phyloP scores from a whole-genome alignment of 2,113 vertebrate genomes.

The Callocephalon fimbriatum region DNA sequence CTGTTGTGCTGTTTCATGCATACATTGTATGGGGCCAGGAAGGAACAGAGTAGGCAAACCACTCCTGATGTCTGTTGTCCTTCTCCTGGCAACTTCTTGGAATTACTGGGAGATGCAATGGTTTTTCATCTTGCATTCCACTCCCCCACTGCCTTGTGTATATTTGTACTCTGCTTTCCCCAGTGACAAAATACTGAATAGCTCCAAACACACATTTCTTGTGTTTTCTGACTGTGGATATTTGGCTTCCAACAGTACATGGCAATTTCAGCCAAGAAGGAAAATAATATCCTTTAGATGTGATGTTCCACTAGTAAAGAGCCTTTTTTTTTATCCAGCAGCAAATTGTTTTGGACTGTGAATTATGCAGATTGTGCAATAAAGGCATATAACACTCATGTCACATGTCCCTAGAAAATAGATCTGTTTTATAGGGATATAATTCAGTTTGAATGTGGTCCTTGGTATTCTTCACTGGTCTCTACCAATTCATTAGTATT shows the following conservation, averaged over 20 bases:
- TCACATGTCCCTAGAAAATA: conserved; percentile 49
- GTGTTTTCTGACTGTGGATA: not conserved
- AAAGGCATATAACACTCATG: conserved; percentile 18
- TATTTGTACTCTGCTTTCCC: not conserved
- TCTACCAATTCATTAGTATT: conserved; percentile 77
- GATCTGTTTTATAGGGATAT: conserved; percentile 43
- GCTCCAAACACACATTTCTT: not conserved
- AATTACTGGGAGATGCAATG: not conserved
- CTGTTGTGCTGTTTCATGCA: conserved; percentile 15
- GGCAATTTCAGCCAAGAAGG: conserved; percentile 36
- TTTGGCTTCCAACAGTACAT: not conserved
- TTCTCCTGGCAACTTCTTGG: conserved; percentile 28
- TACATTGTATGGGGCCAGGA: not conserved
- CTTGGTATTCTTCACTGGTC: conserved; percentile 66
- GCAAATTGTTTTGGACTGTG: not conserved
- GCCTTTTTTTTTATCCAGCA: conserved; percentile 16
- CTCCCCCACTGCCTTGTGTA: not conserved
- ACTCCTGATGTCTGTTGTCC: not conserved
- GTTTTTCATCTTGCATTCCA: not conserved
- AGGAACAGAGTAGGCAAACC: not conserved
- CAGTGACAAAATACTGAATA: not conserved
- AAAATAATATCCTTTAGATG: conserved; percentile 33
- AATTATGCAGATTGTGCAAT: conserved; percentile 32
- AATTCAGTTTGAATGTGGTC: conserved; percentile 13
- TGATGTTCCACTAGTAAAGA: not conserved